Conservation (phyloP, 2,113 vertebrate species). For the Equus quagga region DNA sequence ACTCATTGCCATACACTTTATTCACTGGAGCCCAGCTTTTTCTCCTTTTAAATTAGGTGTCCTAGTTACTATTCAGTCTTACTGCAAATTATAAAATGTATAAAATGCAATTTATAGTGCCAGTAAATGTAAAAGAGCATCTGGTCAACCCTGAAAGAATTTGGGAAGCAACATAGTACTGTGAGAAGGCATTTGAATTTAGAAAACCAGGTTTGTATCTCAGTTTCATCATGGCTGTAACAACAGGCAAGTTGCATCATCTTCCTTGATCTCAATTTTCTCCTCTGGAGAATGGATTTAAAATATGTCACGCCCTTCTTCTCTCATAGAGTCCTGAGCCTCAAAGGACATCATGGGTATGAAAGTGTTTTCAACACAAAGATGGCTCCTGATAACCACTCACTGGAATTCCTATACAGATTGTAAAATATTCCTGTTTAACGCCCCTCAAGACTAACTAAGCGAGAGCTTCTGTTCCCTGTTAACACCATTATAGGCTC, state of each 20-base stretch:
- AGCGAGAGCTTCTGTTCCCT: background rate
- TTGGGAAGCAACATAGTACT: background rate
- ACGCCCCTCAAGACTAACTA: background rate
- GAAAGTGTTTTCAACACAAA: background rate
- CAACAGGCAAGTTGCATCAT: background rate
- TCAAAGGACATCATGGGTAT: background rate
- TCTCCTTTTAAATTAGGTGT: constrained; percentile 63
- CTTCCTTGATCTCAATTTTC: constrained; percentile 24
- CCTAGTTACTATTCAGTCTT: constrained; percentile 45
- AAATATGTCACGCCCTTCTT: background rate
- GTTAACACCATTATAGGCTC: background rate
- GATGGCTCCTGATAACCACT: background rate
- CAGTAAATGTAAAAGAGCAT: constrained; percentile 68
- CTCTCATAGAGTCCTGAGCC: background rate
- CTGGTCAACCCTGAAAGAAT: constrained; percentile 36
- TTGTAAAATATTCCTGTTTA: background rate
- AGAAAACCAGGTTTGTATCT: background rate
- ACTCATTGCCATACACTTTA: background rate
- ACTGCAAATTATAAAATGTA: constrained; percentile 66
- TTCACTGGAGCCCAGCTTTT: background rate
- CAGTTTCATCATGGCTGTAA: background rate
- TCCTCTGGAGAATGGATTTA: background rate
- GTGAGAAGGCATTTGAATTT: constrained; percentile 10
- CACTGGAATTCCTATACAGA: background rate
- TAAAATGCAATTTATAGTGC: constrained; percentile 64